Evolutionary conservation across 2,888 invertebrate species (phyloP).

Genomic region (Zonitis immaculata): DNA sequence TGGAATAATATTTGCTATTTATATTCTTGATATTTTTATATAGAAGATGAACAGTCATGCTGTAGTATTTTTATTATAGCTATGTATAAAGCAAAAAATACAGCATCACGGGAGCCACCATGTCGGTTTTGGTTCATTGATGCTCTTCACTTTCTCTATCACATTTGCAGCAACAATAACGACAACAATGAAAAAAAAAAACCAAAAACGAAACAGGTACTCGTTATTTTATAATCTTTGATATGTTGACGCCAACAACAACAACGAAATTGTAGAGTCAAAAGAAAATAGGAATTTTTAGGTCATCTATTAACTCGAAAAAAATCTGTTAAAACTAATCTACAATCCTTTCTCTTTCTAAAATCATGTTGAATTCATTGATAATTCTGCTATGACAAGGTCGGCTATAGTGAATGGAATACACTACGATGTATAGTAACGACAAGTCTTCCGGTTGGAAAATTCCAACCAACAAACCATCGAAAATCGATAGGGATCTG

Average conservation of each 20-base stretch:
- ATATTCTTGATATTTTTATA: too few relatives aligned
- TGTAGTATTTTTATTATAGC: background rate
- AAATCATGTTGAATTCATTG: too few relatives aligned
- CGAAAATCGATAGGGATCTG: too few relatives aligned
- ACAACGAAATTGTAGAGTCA: background rate
- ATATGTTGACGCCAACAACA: slow-evolving; percentile 1
- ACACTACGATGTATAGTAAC: too few relatives aligned
- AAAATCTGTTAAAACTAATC: too few relatives aligned
- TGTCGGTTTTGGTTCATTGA: slow-evolving; percentile 4
- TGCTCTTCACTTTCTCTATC: slow-evolving; percentile 1
- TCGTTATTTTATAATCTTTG: background rate
- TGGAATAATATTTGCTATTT: too few relatives aligned
- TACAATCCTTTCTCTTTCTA: too few relatives aligned
- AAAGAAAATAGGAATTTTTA: background rate
- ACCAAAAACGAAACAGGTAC: background rate
- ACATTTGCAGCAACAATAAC: background rate
- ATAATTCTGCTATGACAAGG: too few relatives aligned
- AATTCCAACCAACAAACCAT: too few relatives aligned
- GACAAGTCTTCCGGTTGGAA: too few relatives aligned
- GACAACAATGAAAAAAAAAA: background rate
- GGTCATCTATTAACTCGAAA: too few relatives aligned
- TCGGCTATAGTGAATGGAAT: too few relatives aligned
- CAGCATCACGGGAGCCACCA: slow-evolving; percentile 2
- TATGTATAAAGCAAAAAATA: background rate
- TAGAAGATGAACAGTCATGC: slow-evolving; percentile 5